Conservation (phyloP, 2,113 vertebrate species). For the Equus quagga region DNA sequence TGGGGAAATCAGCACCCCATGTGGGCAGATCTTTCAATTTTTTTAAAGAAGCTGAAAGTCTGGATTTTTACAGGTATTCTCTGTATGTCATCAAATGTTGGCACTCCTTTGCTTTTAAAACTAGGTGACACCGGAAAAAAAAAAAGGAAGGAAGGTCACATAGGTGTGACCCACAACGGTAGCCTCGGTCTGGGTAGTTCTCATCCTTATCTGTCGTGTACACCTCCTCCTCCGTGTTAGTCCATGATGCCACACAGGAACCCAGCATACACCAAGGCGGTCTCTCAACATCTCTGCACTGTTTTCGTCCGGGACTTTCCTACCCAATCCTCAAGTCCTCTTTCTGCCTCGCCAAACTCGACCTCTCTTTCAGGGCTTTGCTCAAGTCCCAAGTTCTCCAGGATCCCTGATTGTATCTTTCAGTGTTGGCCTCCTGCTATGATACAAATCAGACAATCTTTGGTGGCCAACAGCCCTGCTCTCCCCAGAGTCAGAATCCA, state of each 20-base stretch:
- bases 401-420: accelerated
- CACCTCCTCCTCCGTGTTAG: no score
- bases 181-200: no score
- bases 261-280: accelerated
- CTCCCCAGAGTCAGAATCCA: no score
- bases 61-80: background rate
- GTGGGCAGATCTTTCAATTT: accelerated
- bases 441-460: accelerated
- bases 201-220: background rate
- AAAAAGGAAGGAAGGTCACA: background rate
- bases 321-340: accelerated
- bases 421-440: accelerated
- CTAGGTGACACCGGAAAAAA: background rate
- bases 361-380: background rate
- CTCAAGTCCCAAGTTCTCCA: background rate
- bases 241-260: accelerated
- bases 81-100: background rate
- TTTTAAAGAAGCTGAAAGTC: background rate
- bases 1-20: background rate
- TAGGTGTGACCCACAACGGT: accelerated
- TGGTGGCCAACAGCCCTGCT: accelerated
- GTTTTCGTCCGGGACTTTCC: background rate
- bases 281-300: accelerated
- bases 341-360: background rate
- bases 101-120: background rate